Conservation (phyloP, 2,888 invertebrate genomes). For the Coelopa pilipes region DNA sequence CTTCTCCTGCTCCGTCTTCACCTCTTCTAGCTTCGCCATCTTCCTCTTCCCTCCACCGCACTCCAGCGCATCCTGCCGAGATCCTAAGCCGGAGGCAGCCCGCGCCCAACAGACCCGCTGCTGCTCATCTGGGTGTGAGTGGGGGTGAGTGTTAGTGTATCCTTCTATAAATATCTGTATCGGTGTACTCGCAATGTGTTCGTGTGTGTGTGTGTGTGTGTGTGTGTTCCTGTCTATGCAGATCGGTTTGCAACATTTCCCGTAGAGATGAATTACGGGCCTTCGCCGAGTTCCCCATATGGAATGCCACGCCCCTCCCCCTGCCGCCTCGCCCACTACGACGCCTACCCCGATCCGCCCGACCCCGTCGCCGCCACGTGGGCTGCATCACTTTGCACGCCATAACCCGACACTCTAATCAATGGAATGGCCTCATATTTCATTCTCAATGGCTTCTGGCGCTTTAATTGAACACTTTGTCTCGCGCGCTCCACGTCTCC, state of each 20-base stretch:
- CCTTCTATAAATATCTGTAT: neutral
- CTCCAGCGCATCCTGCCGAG: too few relatives aligned
- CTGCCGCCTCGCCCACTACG: too few relatives aligned
- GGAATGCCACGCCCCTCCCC: neutral
- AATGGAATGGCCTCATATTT: slow-evolving; percentile 39
- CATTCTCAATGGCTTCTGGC: slow-evolving; percentile 18
- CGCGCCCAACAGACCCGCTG: neutral
- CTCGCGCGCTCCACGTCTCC: neutral
- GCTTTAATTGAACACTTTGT: slow-evolving; percentile 2
- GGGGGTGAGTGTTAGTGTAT: neutral
- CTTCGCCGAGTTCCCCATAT: too few relatives aligned
- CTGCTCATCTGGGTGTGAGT: neutral
- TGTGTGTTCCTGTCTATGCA: neutral
- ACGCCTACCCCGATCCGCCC: neutral
- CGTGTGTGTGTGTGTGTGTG: slow-evolving; percentile 10
- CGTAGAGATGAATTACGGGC: slow-evolving; percentile 5
- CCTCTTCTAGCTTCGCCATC: too few relatives aligned
- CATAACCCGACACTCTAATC: slow-evolving; percentile 41
- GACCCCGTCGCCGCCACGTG: too few relatives aligned
- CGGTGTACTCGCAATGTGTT: neutral
- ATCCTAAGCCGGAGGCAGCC: neutral
- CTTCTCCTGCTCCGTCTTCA: too few relatives aligned
- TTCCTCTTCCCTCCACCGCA: too few relatives aligned
- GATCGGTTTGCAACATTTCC: slow-evolving; percentile 7
- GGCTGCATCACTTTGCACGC: slow-evolving; percentile 29